Base-by-base conservation (phyloP, 2,888 invertebrate species). In the Hypomecis punctinalis region DNA sequence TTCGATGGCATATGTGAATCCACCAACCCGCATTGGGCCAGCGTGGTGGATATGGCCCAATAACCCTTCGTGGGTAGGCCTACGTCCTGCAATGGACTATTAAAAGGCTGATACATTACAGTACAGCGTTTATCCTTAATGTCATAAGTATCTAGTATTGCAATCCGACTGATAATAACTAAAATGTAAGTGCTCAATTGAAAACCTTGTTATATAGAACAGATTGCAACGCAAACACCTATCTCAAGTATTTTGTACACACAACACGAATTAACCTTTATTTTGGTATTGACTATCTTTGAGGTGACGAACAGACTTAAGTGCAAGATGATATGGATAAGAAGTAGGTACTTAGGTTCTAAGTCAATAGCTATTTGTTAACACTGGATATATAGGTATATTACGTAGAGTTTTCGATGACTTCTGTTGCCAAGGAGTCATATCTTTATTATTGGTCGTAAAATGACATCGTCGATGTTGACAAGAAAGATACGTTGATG, bases 251-350 rank as follows among this genome's bases (percentile, higher is more conserved):
- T 23, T 23, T 23, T 23, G 23, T 23, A 23, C 3, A 23, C 23
- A 3, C 23, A 23, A 23, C 23, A 23, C 23, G 23, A 6, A 43
- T n/a, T 11, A 37, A 51, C 58, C 64, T 67, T 49, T 66, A 63
- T 58, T 68, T 58, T 66, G 46, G 61, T 33, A 6, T 10, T 64
- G 33, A 39, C 57, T 64, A 71, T 69, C 65, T 57, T 48, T 55
- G 39, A 52, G 66, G 51, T 62, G 61, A 67, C 63, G 61, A 68
- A 56, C 51, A 39, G 54, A 42, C 51, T 37, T 49, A 23, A 56
- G 51, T 45, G 46, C 40, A 37, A 11, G 37, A 35, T 56, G 51
- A 61, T 64, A 64, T 59, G 42, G 51, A 63, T 54, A 54, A 46
- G n/a, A 48, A 48, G 35, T 11, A 49, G 39, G 33, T 53, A 42